Evolutionary conservation across 2,888 invertebrate genomes (phyloP).

Genomic region (Meteorus colon): DNA sequence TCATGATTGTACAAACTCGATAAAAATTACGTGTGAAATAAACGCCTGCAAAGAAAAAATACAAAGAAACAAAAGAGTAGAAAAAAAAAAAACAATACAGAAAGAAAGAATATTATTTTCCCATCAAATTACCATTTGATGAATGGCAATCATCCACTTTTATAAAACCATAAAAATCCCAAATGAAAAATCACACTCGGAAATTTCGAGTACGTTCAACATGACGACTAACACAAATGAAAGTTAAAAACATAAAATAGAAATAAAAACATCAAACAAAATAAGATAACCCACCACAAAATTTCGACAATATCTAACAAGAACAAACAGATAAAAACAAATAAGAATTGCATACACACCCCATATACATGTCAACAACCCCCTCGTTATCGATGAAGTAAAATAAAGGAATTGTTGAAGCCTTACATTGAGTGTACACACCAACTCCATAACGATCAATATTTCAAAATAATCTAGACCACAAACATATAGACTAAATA

Average conservation of each 20-base stretch:
- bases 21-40: constrained; percentile 7
- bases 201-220: constrained; percentile 24
- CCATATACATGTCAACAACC: constrained; percentile 11
- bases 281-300: not conserved
- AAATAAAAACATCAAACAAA: not conserved
- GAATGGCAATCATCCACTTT: not conserved
- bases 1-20: constrained; percentile 26
- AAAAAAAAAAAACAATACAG: no score
- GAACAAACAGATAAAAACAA: not conserved
- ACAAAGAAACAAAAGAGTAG: no score
- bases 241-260: not conserved
- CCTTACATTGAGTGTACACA: not conserved
- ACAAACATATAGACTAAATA: not conserved
- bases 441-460: not conserved
- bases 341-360: not conserved
- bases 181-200: constrained; percentile 34
- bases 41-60: not conserved
- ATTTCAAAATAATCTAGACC: not conserved
- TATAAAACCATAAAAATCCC: not conserved
- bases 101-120: not conserved
- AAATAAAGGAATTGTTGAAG: not conserved
- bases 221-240: not conserved
- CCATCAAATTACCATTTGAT: constrained; percentile 1
- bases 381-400: constrained; percentile 27
- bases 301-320: not conserved